phyloP scores from a whole-genome alignment of 2,113 vertebrate species.

The Sus scrofa region T2T-Sscrofa CM000822.6:7206501-7207000 shows the following conservation, averaged over 20 bases:
- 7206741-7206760: background rate
- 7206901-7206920: background rate
- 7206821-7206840: background rate
- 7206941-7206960: background rate
- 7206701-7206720: too few relatives aligned
- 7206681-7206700: background rate
- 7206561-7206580: background rate
- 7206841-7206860: background rate
- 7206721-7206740: background rate
- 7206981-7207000: background rate
- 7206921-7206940: background rate
- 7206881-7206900: background rate
- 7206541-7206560: background rate
- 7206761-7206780: fast-evolving
- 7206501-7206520: background rate
- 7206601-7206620: background rate
- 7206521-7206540: background rate
- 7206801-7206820: fast-evolving
- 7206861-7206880: background rate
- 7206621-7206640: background rate
- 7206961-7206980: background rate
- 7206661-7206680: background rate
- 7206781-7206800: fast-evolving
- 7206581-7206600: background rate
- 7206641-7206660: background rate